Evolutionary conservation across 2,113 vertebrate species (phyloP).

Genomic region (Pelmatolapia mariae): DNA sequence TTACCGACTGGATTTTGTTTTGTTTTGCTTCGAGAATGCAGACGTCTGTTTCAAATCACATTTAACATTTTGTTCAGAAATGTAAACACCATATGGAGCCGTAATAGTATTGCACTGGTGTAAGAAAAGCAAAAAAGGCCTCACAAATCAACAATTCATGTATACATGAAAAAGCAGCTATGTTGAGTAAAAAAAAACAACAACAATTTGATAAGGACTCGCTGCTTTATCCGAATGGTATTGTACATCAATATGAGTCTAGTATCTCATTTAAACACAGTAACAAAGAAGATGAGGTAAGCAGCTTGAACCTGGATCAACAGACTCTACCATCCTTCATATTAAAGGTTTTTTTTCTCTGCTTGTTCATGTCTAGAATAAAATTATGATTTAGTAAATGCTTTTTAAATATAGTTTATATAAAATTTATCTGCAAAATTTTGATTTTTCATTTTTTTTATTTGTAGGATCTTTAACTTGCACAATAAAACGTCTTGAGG

Average conservation of each 20-base stretch:
- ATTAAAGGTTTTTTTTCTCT: background rate
- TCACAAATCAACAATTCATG: background rate
- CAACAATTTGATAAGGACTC: background rate
- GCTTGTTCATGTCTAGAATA: too few relatives aligned
- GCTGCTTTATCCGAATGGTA: background rate
- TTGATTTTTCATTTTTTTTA: background rate
- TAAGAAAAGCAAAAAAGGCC: background rate
- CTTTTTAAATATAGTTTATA: background rate
- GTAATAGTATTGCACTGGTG: background rate
- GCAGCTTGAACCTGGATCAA: background rate
- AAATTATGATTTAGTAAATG: too few relatives aligned
- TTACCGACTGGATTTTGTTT: background rate
- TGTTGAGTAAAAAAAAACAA: too few relatives aligned
- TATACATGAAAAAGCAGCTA: background rate
- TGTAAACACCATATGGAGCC: background rate
- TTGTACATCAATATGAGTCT: background rate
- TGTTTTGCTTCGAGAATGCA: background rate
- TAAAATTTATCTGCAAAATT: background rate
- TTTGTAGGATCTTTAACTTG: background rate
- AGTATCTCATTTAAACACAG: background rate
- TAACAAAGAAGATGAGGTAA: background rate
- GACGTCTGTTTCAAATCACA: background rate
- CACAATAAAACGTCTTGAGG: background rate
- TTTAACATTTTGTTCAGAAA: background rate
- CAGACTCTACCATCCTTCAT: background rate